Evolutionary conservation across 2,797 vertebrate species (phyloP), one percentile per base, ranked within the genome.

Genomic region (Phoeniculus purpureus): DNA sequence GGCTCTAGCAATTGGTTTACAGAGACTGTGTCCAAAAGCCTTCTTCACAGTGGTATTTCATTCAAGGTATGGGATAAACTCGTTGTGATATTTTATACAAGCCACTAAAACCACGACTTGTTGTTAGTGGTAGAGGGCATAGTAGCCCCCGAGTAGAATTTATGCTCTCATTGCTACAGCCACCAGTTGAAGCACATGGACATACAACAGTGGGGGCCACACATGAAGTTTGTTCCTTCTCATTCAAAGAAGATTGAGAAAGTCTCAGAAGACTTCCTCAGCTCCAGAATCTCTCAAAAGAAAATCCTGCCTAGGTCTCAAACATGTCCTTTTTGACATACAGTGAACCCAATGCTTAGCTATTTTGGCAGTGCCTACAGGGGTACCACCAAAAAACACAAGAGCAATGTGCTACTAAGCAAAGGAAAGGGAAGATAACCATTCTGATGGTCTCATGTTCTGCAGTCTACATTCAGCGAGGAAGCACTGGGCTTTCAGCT

Each of bases 1-100:
- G 82, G 74, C 89, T 85, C 73, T 45, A 81, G 90, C 59, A 85
- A 78, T 70, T 72, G 87, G 34, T 86, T 95, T 92, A 90, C 68
- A 77, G 70, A 65, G 22, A 62, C 27, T 31, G 37, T 6, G 2
- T 92, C 83, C 90, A 87, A 93, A 77, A 81, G 21, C 81, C 59
- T 83, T 77, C 60, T 82, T 52, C 74, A 48, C 22, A 60, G 66
- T 71, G 47, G 7, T 75, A 78, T 88, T 92, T 68, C 45, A 64
- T 61, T 37, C 1, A 58, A 37, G 34, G 58, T 70, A 71, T 67
- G 45, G 55, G 61, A 70, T 85, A 80, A 90, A 89, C 61, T 73
- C 85, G 50, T 80, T 81, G 70, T 29, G 51, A 16, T 80, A 77
- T 76, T 92, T 89, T 51, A 74, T 48, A 51, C 17, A 70, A 55